Evolutionary conservation across 2,113 vertebrate species (phyloP), one percentile per base, ranked within the genome.

Genomic region (Setophaga kirtlandii): DNA sequence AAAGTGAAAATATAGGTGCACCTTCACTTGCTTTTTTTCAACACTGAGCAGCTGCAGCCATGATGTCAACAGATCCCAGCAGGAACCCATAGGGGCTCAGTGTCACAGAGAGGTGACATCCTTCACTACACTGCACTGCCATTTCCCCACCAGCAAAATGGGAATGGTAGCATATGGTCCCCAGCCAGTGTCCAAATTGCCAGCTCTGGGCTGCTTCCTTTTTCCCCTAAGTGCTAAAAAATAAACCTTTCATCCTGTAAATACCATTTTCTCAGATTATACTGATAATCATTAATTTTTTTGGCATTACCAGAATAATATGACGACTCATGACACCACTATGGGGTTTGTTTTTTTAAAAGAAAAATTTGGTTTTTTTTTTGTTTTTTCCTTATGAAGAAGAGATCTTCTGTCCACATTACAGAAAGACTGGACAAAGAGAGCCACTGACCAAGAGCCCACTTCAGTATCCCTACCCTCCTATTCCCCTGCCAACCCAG

Each of bases 111-210:
- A 83, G 59, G 50, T 37, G 41, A 62, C 46, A 53, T 62, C 67
- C 58, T 80, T 73, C 23, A 60, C 23, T 0, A 4, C 0, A 0
- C 37, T 35, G 17, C 1, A 0, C 28, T 60, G 55, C 46, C 18
- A 21, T 24, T 41, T 44, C 35, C 37, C 33, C 3, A 2, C 8
- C 31, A 60, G 71, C 37, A 80, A 69, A 74, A 65, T 0, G 0
- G 24, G 22, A 49, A n/a, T 0, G 1, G 37, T 0, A 0, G 22
- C 50, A 83, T 10, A 12, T 1, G 5, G 15, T 71, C 16, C 12
- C n/a, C 46, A 84, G n/a, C 8, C 68, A n/a, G 9, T 3, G 18
- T 75, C 31, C 58, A 23, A 75, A 60, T 1, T 31, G 31, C 44
- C 46, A 46, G 19, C 23, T 62, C 65, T 49, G 21, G 13, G 35